Percentiles rank a stretch among this genome's conserved stretches.
These are phyloP conservation scores for Cosmia trapezina DNA, from an alignment of 2,888 invertebrate species.

Conservation along the genomic window DNA sequence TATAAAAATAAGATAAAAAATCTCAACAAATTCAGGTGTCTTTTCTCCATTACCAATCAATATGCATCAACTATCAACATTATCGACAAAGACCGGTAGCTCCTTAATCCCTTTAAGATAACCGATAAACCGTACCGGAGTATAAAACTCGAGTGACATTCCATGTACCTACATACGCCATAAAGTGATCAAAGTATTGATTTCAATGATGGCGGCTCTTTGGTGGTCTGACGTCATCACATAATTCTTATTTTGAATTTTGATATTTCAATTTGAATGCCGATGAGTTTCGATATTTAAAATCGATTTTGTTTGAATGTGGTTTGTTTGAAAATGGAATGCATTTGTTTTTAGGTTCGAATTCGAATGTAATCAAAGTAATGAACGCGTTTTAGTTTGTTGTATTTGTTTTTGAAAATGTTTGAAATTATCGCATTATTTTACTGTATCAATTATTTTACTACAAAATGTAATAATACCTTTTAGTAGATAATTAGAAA, in stretches of 20 bases:
- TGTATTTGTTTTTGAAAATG: constrained; percentile 7
- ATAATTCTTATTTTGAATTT: constrained; percentile 61
- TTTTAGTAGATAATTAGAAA: background rate
- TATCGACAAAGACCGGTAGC: constrained; percentile 82
- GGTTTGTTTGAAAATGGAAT: constrained; percentile 43
- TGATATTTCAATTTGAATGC: constrained; percentile 64
- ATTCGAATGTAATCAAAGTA: constrained; percentile 33
- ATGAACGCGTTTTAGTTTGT: constrained; percentile 10
- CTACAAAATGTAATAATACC: background rate
- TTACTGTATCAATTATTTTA: background rate
- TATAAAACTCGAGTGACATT: constrained; percentile 83
- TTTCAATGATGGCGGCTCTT: constrained; percentile 65
- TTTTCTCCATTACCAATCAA: constrained; percentile 61
- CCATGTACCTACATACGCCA: constrained; percentile 78
- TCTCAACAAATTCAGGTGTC: constrained; percentile 37
- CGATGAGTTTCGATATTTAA: constrained; percentile 53
- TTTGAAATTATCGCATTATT: constrained; percentile 11
- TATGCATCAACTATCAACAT: constrained; percentile 63
- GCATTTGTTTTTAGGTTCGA: constrained; percentile 39
- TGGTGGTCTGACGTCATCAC: constrained; percentile 74
- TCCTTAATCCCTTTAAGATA: constrained; percentile 83
- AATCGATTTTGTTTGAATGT: constrained; percentile 31
- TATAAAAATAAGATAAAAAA: constrained; percentile 6
- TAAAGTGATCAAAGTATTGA: constrained; percentile 73
- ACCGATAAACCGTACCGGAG: constrained; percentile 69